Base-by-base conservation (phyloP, 2,888 invertebrate species). In the Tyria jacobaeae region DNA sequence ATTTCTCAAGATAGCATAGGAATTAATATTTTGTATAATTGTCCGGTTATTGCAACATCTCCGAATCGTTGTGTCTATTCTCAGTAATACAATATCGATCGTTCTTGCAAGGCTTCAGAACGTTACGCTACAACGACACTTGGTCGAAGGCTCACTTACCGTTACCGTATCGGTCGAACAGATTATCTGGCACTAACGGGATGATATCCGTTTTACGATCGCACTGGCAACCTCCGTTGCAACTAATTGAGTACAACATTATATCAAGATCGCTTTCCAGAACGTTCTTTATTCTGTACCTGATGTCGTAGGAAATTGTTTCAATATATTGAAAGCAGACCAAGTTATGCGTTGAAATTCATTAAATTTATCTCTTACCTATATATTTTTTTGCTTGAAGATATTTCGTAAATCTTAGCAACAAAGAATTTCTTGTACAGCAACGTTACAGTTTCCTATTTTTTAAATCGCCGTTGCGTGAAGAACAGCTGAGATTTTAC, bases 181-280 rank as follows among this genome's bases (percentile, higher is more conserved):
- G 89, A 88, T 89, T 87, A 90, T 86, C 85, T 86, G 82, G 76
- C 81, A 76, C 78, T 90, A 90, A 91, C 91, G 90, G 90, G 84
- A 87, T 83, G 82, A 82, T 83, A 83, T 84, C 89, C 84, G 87
- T 75, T 73, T 76, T 69, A 65, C 75, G 66, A 72, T 71, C 70
- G 78, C 72, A 73, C 58, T 76, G 66, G 65, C 73, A 64, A 73
- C 69, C 70, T 71, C 73, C 71, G 73, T 67, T 78, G 70, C 75
- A 78, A 65, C 67, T 76, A 73, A 79, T 78, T 76, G 62, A 70
- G 41, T 56, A 60, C 56, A 49, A 50, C 55, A 60, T 76, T 70
- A 61, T 51, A 61, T 56, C 63, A 34, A 66, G 31, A 62, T 60
- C 60, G 57, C 57, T 64, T 61, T 61, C 51, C 52, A 60, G 41